Evolutionary conservation across 2,888 invertebrate genomes (phyloP), one percentile per base, ranked within the genome.

Genomic region (Troglohyphantes excavatus): DNA sequence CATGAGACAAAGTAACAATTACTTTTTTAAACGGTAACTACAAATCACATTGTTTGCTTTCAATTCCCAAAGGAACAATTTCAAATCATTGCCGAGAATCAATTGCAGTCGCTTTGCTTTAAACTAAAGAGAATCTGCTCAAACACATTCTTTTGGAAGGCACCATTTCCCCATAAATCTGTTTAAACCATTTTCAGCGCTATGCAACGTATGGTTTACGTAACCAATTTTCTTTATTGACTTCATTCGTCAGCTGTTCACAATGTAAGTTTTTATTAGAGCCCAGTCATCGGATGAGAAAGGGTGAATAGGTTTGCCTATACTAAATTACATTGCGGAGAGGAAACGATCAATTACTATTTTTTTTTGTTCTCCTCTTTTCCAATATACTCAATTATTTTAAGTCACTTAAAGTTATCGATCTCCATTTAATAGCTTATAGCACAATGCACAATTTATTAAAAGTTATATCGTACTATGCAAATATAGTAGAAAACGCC

Each of bases 331-430:
- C 26, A 65, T 39, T 23, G 78, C 43, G 26, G 63, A 26, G 65
- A 26, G 65, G 33, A 78, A 78, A 65, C 65, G 63, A 76, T 76
- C 46, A 29, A 39, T 33, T 6, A 21, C 76, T 76, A 43, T 21
- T 11, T 19, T 43, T 43, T 61, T 53, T 39, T 27, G 29, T 27
- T 63, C 29, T 61, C 21, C 29, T 23, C 65, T 61, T 61, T 61
- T 76, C 29, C 59, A 39, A 39, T 63, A 33, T 33, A 65, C 78
- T 43, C 78, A 39, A 78, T 78, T 78, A 76, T 76, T 61, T 76
- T 78, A 26, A 65, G 78, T 65, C 78, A 78, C 65, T 78, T 78
- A 65, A 78, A 78, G 19, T 11, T 43, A 78, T 78, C 43, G 78
- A 78, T 43, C 39, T 17, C 0, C n/a, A 23, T 76, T 73, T 78